phyloP scores from a whole-genome alignment of 2,888 invertebrate genomes.

The Portevinia maculata region DNA sequence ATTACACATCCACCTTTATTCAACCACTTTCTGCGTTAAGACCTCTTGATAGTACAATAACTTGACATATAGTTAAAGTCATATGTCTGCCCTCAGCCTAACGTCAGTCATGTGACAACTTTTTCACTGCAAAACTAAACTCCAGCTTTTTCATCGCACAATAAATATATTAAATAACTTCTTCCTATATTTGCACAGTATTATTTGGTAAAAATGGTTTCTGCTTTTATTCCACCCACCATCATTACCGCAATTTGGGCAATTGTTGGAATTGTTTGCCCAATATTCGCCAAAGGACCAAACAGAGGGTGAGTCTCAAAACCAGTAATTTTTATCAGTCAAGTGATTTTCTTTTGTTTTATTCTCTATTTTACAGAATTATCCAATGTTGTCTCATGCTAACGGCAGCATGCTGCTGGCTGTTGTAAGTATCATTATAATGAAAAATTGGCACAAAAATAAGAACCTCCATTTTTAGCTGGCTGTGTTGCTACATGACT shows the following conservation, averaged over 20 bases:
- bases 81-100: conserved; percentile 33
- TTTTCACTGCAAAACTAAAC: conserved; percentile 50
- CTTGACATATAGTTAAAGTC: conserved; percentile 56
- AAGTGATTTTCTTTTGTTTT: conserved; percentile 15
- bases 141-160: conserved; percentile 43
- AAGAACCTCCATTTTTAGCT: conserved; percentile 75
- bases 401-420: conserved; percentile 81
- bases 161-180: conserved; percentile 15
- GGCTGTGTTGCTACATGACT: conserved; percentile 82
- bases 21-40: conserved; percentile 25
- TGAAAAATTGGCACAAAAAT: neutral
- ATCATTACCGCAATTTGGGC: conserved; percentile 80
- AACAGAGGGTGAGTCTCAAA: conserved; percentile 79
- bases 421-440: conserved; percentile 79
- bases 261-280: conserved; percentile 80
- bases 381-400: conserved; percentile 81
- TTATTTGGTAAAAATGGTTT: conserved; percentile 78
- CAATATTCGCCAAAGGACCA: conserved; percentile 81
- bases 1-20: conserved; percentile 11
- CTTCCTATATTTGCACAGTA: conserved; percentile 42
- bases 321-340: neutral
- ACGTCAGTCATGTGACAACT: conserved; percentile 70
- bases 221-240: conserved; percentile 79
- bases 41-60: conserved; percentile 19
- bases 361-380: conserved; percentile 78